phyloP scores from a whole-genome alignment of 1,140 invertebrate species.

The Ceratina calcarata region DNA sequence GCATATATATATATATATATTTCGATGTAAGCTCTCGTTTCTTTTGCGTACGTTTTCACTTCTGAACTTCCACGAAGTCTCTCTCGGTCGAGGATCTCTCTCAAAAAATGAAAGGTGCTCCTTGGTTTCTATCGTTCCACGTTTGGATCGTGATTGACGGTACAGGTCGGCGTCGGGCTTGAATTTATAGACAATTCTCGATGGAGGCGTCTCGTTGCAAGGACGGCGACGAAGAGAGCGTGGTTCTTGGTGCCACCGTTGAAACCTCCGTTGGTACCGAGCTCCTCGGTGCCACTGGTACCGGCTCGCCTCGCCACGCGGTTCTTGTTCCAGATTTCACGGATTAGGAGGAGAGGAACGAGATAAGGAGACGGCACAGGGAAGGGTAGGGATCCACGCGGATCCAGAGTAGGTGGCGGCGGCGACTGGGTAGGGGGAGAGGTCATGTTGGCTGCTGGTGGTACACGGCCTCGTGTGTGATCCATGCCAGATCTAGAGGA shows the following conservation, averaged over 20 bases:
- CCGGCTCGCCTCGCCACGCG: conserved; percentile 56
- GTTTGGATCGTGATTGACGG: too few species aligned
- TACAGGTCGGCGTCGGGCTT: too few species aligned
- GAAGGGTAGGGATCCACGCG: conserved; percentile 20
- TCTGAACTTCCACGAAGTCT: too few species aligned
- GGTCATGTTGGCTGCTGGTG: conserved; percentile 41
- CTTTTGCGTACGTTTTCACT: too few species aligned
- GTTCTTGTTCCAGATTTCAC: conserved; percentile 67
- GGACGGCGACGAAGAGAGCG: not conserved
- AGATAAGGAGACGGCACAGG: conserved; percentile 46
- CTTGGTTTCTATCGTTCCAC: too few species aligned
- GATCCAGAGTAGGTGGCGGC: conserved; percentile 30
- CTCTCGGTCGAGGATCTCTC: too few species aligned
- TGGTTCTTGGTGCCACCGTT: not conserved
- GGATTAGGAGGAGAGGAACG: conserved; percentile 55
- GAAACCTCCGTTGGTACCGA: conserved; percentile 60
- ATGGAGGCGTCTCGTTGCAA: too few species aligned
- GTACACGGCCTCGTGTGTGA: conserved; percentile 32
- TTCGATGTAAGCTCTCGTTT: too few species aligned
- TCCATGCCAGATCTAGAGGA: conserved; percentile 29
- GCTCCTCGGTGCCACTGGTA: conserved; percentile 63
- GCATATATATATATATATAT: not conserved
- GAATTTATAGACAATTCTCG: too few species aligned
- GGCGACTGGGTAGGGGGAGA: conserved; percentile 18
- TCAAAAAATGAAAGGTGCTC: too few species aligned